Evolutionary conservation across 2,888 invertebrate genomes (phyloP), one percentile per base, ranked within the genome.

Genomic region (Thalpophila matura): DNA sequence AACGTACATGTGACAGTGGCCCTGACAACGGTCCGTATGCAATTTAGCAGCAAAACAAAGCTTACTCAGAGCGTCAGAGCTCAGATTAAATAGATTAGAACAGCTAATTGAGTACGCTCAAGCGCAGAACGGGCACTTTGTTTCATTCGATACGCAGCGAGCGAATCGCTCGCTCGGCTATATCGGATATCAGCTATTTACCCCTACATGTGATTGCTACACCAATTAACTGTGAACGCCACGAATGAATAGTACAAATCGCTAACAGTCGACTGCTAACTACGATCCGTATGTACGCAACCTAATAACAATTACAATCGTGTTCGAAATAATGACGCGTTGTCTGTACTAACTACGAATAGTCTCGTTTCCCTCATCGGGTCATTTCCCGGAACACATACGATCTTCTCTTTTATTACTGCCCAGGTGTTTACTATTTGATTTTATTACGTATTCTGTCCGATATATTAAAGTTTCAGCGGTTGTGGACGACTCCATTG

Each of bases 391-490:
- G 22, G 46, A 57, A 74, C 53, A 74, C 53, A 63, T 29, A 51
- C 70, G 59, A 70, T 53, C 46, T 55, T 55, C 53, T 46, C 18
- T 64, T 72, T 59, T 64, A 73, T 29, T 26, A 40, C 56, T 37
- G 42, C 33, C 49, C 61, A 74, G 47, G 69, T 70, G 47, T 74
- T 69, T 57, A 60, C 73, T 72, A 54, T 67, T 72, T 55, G 26
- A 63, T 77, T 74, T 76, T 60, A 74, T 57, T 56, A 54, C 66
- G 33, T 29, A 54, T 47, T 38, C 38, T 26, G 38, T 51, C 55
- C 38, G 55, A 66, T 58, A 45, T 59, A 74, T 76, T 71, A 80
- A 79, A 76, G 43, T 73, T 80, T 68, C 46, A 75, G 40, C 46
- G 51, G 43, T 46, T 68, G 53, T 47, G 70, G 67, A 61, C 68